phyloP scores from a whole-genome alignment of 2,113 vertebrate genomes.

The Loxodonta africana region DNA sequence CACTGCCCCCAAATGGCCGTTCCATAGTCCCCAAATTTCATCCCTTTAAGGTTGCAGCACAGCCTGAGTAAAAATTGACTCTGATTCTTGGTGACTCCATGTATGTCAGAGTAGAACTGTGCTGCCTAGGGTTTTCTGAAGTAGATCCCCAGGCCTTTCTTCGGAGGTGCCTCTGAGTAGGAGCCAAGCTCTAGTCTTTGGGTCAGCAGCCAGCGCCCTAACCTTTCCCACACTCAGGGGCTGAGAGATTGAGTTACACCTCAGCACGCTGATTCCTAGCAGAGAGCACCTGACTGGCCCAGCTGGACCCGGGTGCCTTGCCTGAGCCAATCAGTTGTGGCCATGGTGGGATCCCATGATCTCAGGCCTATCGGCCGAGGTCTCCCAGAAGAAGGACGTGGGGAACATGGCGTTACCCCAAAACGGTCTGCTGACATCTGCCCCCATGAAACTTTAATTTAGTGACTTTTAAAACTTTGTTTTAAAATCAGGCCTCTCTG shows the following conservation, averaged over 20 bases:
- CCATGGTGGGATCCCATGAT: background rate
- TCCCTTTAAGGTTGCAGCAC: background rate
- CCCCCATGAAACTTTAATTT: background rate
- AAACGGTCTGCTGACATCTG: accelerated
- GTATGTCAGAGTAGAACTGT: background rate
- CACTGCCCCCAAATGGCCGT: background rate
- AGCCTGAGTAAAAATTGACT: background rate
- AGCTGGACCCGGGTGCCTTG: too few species aligned
- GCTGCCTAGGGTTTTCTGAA: too few species aligned
- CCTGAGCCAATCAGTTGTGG: background rate
- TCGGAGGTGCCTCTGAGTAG: too few species aligned
- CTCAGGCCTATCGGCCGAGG: accelerated
- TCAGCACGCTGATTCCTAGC: background rate
- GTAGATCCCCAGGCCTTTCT: too few species aligned
- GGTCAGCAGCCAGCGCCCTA: too few species aligned
- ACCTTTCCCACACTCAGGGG: background rate
- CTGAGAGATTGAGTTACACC: background rate
- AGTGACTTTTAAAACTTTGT: background rate
- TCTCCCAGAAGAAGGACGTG: background rate
- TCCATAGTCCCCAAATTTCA: background rate
- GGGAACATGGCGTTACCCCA: accelerated
- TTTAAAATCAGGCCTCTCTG: background rate
- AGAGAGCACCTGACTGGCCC: background rate
- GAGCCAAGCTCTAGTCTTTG: too few species aligned
- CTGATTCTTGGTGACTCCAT: background rate